Evolutionary conservation across 1,140 invertebrate species (phyloP).

Genomic region (Eubasilissa regina): DNA sequence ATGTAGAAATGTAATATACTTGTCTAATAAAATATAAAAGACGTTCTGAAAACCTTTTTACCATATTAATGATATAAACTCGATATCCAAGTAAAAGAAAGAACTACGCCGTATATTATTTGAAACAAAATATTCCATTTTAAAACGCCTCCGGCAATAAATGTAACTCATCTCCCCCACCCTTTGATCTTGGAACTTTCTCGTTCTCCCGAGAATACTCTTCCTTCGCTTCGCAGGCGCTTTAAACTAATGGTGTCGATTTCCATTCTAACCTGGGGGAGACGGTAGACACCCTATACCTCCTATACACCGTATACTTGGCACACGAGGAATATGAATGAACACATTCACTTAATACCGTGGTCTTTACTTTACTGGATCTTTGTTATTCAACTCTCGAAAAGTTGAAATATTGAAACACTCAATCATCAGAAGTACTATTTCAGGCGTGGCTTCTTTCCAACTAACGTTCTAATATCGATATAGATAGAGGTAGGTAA

Average conservation of each 20-base stretch:
- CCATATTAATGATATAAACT: too few relatives aligned
- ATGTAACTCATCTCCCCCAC: neutral
- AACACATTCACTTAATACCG: conserved; percentile 20
- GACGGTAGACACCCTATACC: neutral
- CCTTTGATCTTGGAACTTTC: neutral
- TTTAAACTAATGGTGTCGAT: conserved; percentile 31
- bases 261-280: conserved; percentile 20
- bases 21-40: too few relatives aligned
- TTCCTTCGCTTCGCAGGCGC: conserved; percentile 1
- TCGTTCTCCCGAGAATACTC: neutral
- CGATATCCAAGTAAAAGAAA: too few relatives aligned
- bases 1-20: too few relatives aligned
- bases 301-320: neutral
- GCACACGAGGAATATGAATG: conserved; percentile 4
- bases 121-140: neutral
- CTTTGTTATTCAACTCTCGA: conserved; percentile 13
- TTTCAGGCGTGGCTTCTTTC: too few relatives aligned
- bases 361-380: conserved; percentile 9
- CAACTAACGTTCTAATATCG: too few relatives aligned
- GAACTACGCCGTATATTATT: neutral
- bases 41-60: too few relatives aligned
- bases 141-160: conserved; percentile 4
- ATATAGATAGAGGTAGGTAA: too few relatives aligned
- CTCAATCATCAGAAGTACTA: neutral
- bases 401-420: neutral